Base-by-base conservation (phyloP, 2,888 invertebrate species). In the Deladenus siricidicola region DNA sequence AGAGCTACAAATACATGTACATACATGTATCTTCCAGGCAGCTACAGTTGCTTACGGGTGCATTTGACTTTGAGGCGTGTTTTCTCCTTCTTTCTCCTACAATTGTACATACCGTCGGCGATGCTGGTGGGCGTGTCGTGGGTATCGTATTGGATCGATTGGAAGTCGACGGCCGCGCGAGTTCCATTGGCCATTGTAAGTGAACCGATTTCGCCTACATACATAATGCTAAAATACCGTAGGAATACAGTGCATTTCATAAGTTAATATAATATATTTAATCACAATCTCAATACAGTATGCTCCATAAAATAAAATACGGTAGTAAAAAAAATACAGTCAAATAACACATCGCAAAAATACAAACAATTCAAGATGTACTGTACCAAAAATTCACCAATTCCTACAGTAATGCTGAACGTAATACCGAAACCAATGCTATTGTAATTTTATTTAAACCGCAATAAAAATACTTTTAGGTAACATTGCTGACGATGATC, bases 61-160 rank as follows among this genome's bases (percentile, higher is more conserved):
- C 63, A 69, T 34, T 60, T 78, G 28, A 67, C 68, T 10, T 64
- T 78, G 26, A 64, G 69, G 19, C 74, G 78, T 1, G 78, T 79
- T n/a, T 78, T 78, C 62, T 78, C 78, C 6, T 78, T 72, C 62
- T 78, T 79, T 66, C 69, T 78, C 10, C 73, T 78, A 43, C 78
- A 78, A 62, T 52, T 64, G 17, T 64, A 64, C 56, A 64, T 64
- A 21, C 64, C 64, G 14, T 71, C 70, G n/a, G 62, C 69, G 4
- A 71, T 69, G 69, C 45, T 69, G 23, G 70, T 67, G 14, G 58
- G 60, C 64, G 53, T 71, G 68, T 57, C 71, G 17, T 74, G 74
- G 76, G 75, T 74, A 4, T 69, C 68, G 29, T 73, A 70, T 49
- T 74, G 73, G 74, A 77, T 78, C 52, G 78, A 78, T 62, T 78